Evolutionary conservation across 2,797 vertebrate species (phyloP), one percentile per base, ranked within the genome.

Genomic region (Semotilus atromaculatus): DNA sequence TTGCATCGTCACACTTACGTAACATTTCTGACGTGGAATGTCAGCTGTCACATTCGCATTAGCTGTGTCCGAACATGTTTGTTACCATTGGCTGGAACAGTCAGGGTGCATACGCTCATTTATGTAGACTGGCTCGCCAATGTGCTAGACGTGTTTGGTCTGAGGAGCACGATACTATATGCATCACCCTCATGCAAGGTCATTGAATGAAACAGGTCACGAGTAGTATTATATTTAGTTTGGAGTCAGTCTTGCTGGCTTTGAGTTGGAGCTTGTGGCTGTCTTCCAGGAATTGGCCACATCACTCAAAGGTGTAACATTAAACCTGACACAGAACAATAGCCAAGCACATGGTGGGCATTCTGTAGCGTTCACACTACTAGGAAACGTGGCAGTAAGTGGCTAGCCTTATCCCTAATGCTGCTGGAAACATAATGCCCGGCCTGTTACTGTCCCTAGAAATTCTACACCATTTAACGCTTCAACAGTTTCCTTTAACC

Each of bases 311-410:
- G 90, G 88, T 72, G 94, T 92, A 95, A 95, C 92, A 84, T 85
- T 89, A 96, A 91, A 95, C 94, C 93, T 91, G 86, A 91, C 92
- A 90, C 88, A 90, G 85, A 94, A 95, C 93, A 94, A 94, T 94
- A 93, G 93, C 92, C 91, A 76, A 66, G 82, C 92, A 89, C 92
- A 90, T 89, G 91, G 90, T 88, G 85, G 23, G 83, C 88, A 89
- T 89, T 89, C 88, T 90, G 80, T 60, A 78, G 85, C 85, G 34
- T 82, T 81, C 85, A 82, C 82, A 85, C 89, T 88, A 88, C 81
- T 89, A 88, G 76, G 77, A 64, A 88, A 82, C 62, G 36, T 55
- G 83, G 72, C 75, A 86, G 81, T 62, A 80, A 84, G 71, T 78
- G 68, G 62, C 82, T 88, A 89, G 89, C 87, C 88, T 90, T 86